These are phyloP conservation scores for Bimastos eiseni DNA, from an alignment of 2,888 invertebrate genomes.

Conservation along the genomic window DNA sequence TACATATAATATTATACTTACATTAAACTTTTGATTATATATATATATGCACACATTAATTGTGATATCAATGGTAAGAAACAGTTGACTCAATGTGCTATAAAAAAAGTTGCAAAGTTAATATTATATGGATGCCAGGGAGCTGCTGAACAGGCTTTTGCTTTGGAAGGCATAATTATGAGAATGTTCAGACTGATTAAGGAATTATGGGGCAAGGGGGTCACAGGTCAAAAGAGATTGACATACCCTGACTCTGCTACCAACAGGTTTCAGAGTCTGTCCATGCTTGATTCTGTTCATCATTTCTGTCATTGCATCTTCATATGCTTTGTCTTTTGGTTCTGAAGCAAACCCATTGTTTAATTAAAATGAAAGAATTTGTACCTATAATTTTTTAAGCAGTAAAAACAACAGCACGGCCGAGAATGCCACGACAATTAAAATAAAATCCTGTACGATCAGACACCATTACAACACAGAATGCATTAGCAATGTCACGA, in stretches of 20 bases:
- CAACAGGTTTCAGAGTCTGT: not conserved
- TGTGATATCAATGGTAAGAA: too few species aligned
- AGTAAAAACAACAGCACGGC: not conserved
- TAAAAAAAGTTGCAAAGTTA: too few species aligned
- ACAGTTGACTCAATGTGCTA: too few species aligned
- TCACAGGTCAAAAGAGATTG: not conserved
- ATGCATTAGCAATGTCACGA: not conserved
- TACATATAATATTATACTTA: too few species aligned
- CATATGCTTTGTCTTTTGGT: not conserved
- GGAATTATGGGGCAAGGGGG: not conserved
- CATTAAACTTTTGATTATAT: too few species aligned
- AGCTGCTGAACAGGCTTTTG: not conserved
- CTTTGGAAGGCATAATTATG: not conserved
- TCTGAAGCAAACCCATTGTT: conserved; percentile 8
- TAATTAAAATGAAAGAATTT: not conserved
- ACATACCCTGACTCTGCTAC: not conserved
- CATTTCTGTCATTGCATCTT: conserved; percentile 33
- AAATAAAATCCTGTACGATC: not conserved
- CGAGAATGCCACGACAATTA: not conserved
- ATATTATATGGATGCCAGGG: not conserved
- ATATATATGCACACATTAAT: too few species aligned
- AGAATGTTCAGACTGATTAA: not conserved
- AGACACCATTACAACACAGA: not conserved
- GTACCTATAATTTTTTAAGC: not conserved
- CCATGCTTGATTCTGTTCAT: conserved; percentile 29